phyloP scores from a whole-genome alignment of 2,113 vertebrate species.

The Neogobius melanostomus region DNA sequence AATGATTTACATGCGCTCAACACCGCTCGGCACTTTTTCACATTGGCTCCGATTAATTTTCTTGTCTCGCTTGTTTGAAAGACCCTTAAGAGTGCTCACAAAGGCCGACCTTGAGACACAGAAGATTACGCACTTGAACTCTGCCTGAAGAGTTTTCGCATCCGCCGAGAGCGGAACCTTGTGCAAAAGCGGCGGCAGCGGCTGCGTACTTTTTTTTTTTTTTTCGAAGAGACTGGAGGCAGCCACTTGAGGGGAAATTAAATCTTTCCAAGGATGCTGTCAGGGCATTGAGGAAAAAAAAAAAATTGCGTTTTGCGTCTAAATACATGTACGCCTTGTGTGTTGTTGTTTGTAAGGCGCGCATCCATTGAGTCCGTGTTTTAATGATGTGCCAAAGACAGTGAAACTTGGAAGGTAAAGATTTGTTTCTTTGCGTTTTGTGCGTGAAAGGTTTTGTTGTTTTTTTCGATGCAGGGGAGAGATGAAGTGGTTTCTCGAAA shows the following conservation, averaged over 20 bases:
- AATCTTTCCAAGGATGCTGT: constrained; percentile 71
- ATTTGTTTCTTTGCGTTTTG: constrained; percentile 12
- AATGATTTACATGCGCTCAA: neutral
- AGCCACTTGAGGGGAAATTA: constrained; percentile 72
- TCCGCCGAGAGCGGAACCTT: constrained; percentile 63
- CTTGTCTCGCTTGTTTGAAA: constrained; percentile 65
- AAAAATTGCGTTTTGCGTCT: constrained; percentile 59
- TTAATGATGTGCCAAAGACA: constrained; percentile 20
- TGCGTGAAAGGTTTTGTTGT: constrained; percentile 25
- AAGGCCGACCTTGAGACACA: constrained; percentile 67
- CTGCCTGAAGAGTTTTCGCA: constrained; percentile 53
- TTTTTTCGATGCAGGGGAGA: constrained; percentile 13
- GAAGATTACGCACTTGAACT: constrained; percentile 70
- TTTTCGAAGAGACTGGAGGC: constrained; percentile 53
- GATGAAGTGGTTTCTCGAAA: constrained; percentile 21
- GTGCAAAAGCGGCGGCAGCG: constrained; percentile 47
- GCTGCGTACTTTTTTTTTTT: constrained; percentile 45
- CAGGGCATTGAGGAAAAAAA: constrained; percentile 47
- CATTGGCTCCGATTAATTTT: constrained; percentile 56
- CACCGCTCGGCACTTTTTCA: constrained; percentile 31
- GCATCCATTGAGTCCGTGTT: constrained; percentile 23
- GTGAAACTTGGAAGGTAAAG: constrained; percentile 13
- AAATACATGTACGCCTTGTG: constrained; percentile 28
- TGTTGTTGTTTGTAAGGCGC: constrained; percentile 42
- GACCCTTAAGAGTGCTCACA: constrained; percentile 55